phyloP scores from a whole-genome alignment of 1,140 invertebrate genomes.

The Coelopa frigida region DNA sequence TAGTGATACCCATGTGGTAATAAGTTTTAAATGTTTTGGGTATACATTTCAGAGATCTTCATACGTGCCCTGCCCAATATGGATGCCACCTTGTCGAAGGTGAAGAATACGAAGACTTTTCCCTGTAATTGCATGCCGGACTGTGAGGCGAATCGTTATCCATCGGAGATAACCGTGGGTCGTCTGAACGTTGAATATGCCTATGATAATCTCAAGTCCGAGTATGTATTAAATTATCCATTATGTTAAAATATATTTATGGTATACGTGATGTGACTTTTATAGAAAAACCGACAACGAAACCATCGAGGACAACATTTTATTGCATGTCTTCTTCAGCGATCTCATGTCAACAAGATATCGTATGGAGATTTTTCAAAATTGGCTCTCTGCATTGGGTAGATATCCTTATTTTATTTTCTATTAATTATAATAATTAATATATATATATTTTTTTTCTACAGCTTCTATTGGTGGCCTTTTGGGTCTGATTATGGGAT shows the following conservation, averaged over 20 bases:
- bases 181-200: constrained; percentile 41
- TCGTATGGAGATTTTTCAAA: constrained; percentile 53
- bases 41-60: constrained; percentile 21
- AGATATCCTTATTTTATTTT: constrained; percentile 7
- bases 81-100: constrained; percentile 24
- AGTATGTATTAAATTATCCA: constrained; percentile 9
- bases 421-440: not conserved
- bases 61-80: constrained; percentile 26
- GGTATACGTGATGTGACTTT: too few species aligned
- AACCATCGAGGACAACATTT: constrained; percentile 49
- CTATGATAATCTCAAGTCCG: constrained; percentile 17
- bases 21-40: constrained; percentile 1
- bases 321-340: constrained; percentile 57
- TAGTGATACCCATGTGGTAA: not conserved
- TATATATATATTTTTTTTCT: constrained; percentile 10
- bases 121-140: constrained; percentile 49
- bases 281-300: constrained; percentile 43
- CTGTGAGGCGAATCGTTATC: constrained; percentile 52
- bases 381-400: constrained; percentile 47
- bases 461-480: constrained; percentile 62
- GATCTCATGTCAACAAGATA: constrained; percentile 53
- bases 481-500: constrained; percentile 57
- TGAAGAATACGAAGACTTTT: constrained; percentile 24
- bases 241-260: not conserved
- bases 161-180: constrained; percentile 50